Conservation (phyloP, 2,888 invertebrate genomes). For the Diarsia mendica region DNA sequence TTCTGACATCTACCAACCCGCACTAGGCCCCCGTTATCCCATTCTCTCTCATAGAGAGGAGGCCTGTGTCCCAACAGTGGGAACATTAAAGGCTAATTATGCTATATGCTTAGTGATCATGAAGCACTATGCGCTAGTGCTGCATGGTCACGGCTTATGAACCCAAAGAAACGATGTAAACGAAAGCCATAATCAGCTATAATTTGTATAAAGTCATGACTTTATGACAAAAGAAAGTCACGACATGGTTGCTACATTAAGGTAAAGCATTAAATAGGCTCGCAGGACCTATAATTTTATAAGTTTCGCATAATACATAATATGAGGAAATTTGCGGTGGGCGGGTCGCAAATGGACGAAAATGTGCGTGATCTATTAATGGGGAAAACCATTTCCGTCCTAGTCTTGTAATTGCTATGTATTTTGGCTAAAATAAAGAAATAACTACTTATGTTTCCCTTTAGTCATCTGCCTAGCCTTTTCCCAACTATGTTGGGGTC, state of each 20-base stretch:
- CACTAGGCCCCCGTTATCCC: too few species aligned
- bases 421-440: conserved; percentile 1
- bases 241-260: conserved; percentile 61
- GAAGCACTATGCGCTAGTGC: not conserved
- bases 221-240: conserved; percentile 61
- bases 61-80: too few species aligned
- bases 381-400: conserved; percentile 1
- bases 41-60: too few species aligned
- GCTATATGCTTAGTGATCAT: not conserved
- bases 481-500: too few species aligned
- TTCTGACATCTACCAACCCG: too few species aligned
- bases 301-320: conserved; percentile 60
- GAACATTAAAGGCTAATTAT: too few species aligned
- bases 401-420: conserved; percentile 18
- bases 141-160: not conserved
- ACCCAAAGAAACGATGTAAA: not conserved
- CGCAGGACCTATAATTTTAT: conserved; percentile 63
- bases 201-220: conserved; percentile 33
- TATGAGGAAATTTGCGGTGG: conserved; percentile 44
- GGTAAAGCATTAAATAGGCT: conserved; percentile 55
- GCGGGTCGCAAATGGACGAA: conserved; percentile 35
- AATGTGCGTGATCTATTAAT: conserved; percentile 51
- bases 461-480: too few species aligned
- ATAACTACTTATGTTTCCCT: too few species aligned
- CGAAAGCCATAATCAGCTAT: conserved; percentile 28